These are phyloP conservation scores for Atopsyche davidsoni DNA, from an alignment of 1,140 invertebrate species.

Conservation along the genomic window DNA sequence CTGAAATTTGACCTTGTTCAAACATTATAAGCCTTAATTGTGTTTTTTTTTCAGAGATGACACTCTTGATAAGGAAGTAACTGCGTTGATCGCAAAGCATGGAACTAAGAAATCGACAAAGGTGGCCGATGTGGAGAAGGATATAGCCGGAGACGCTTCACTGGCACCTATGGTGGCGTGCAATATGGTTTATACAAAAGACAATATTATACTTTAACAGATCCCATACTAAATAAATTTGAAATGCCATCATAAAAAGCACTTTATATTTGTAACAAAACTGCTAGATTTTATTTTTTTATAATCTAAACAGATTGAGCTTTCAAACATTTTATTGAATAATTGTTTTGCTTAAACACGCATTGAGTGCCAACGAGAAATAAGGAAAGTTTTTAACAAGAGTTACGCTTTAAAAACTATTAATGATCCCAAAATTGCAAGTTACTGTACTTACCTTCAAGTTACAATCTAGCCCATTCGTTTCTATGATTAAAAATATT, in stretches of 20 bases:
- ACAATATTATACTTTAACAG: background rate
- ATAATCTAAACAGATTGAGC: background rate
- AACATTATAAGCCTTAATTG: background rate
- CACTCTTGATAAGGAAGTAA: slow-evolving; percentile 12
- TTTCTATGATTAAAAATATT: background rate
- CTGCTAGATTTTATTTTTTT: background rate
- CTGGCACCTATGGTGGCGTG: slow-evolving; percentile 2
- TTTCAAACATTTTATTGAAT: background rate
- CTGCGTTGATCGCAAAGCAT: slow-evolving; percentile 10
- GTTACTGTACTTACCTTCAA: too few relatives aligned
- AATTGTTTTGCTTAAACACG: background rate
- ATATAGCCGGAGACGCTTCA: background rate
- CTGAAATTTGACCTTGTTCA: background rate
- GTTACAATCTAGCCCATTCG: too few relatives aligned
- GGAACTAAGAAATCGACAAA: background rate
- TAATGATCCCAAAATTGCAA: too few relatives aligned
- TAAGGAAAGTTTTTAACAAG: background rate
- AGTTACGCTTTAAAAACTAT: too few relatives aligned
- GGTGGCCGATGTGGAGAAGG: background rate
- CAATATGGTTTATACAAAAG: slow-evolving; percentile 6
- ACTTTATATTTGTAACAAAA: background rate
- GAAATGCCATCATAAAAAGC: background rate
- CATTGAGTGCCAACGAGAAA: background rate
- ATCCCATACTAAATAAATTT: background rate
- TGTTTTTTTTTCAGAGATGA: slow-evolving; percentile 16